A percentile compares a stretch with the other conserved stretches of the same genome.
Conservation (phyloP, 1,140 invertebrate genomes). For the Lucilia cuprina region DNA sequence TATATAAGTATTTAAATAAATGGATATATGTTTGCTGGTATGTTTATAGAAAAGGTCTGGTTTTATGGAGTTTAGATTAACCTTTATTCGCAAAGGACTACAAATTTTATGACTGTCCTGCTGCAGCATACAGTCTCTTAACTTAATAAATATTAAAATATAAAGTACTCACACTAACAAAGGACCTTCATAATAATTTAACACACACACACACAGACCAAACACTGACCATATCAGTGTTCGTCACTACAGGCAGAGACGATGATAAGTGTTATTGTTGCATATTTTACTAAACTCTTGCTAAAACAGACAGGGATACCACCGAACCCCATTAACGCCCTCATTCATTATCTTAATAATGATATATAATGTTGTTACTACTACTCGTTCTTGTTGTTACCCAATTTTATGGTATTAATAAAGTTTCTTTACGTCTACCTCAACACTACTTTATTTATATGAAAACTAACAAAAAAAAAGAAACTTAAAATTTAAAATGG, state of each 20-base stretch:
- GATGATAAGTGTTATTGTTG: conserved; percentile 44
- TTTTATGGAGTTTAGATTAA: conserved; percentile 20
- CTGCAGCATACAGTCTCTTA: conserved; percentile 42
- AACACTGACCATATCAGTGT: too few species aligned
- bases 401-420: not conserved
- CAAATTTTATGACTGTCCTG: conserved; percentile 33
- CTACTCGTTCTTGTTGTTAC: not conserved
- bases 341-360: conserved; percentile 28
- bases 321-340: not conserved
- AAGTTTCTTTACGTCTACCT: not conserved
- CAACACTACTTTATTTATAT: not conserved
- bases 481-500: not conserved
- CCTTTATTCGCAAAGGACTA: conserved; percentile 25
- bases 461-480: conserved; percentile 3
- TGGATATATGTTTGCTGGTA: not conserved
- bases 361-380: not conserved
- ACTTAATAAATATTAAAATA: conserved; percentile 58
- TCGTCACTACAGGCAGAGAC: too few species aligned
- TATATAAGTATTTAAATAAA: not conserved
- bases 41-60: not conserved
- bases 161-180: conserved; percentile 22
- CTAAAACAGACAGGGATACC: not conserved
- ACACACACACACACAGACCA: not conserved
- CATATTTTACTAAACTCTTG: conserved; percentile 44
- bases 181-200: not conserved